These are phyloP conservation scores for Rhagoletis zephyria DNA, from an alignment of 1,140 invertebrate species.

Conservation along the genomic window DNA sequence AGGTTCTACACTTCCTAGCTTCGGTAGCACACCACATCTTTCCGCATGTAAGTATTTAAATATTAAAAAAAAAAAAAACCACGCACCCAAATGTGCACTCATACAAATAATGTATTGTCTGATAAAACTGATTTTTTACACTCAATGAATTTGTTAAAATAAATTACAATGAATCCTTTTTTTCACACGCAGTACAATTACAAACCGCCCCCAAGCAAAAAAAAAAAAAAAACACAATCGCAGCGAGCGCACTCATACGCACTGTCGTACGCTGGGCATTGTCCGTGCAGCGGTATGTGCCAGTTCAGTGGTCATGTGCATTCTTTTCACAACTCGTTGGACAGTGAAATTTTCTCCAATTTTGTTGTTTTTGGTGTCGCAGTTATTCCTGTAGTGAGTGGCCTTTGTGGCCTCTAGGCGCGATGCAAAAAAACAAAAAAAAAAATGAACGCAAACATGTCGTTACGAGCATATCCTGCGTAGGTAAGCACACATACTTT, in stretches of 20 bases:
- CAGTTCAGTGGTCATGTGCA: conserved; percentile 49
- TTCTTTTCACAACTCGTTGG: conserved; percentile 38
- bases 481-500: too few relatives aligned
- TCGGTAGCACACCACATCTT: too few relatives aligned
- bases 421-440: not conserved
- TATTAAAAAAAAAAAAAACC: not conserved
- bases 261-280: conserved; percentile 3
- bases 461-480: not conserved
- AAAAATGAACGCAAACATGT: not conserved
- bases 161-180: conserved; percentile 53
- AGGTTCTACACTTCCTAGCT: too few relatives aligned
- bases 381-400: not conserved
- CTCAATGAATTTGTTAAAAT: conserved; percentile 55
- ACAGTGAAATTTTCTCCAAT: conserved; percentile 4
- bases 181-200: not conserved
- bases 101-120: conserved; percentile 40
- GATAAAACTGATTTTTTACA: conserved; percentile 54
- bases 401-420: conserved; percentile 39
- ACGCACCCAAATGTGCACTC: not conserved
- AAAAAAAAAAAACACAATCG: too few relatives aligned
- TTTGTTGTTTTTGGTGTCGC: conserved; percentile 24
- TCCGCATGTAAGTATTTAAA: not conserved
- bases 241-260: conserved; percentile 27
- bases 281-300: not conserved
- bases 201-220: not conserved